Base-by-base conservation (phyloP, 2,797 vertebrate genomes). In the Novumbra hubbsi region DNA sequence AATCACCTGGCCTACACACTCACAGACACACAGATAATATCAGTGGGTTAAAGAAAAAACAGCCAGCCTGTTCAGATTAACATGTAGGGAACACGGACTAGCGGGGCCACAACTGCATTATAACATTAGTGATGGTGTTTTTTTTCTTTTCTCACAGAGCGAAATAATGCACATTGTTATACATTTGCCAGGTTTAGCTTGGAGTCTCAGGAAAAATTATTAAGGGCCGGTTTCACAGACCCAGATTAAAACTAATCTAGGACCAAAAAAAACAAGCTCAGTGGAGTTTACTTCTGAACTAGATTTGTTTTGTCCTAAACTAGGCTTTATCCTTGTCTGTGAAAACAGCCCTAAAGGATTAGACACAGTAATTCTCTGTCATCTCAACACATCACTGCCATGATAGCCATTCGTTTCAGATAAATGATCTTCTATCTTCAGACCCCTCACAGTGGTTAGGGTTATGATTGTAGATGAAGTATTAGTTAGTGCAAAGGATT, bases 1-100 rank as follows among this genome's bases (percentile, higher is more conserved):
- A 50, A 78, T 76, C 63, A 65, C 63, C 66, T 68, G 34, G 34
- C 24, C 12, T 9, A 17, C n/a, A 30, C 24, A 9, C 9, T 1
- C 65, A 14, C 9, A 24, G 1, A 48, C 3, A 8, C 3, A 7
- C 62, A 68, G n/a, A n/a, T n/a, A n/a, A n/a, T n/a, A n/a, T 50
- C 17, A 9, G n/a, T 60, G 21, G 14, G 24, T 30, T 64, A 14
- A 5, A 64, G 28, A 27, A 16, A 27, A 16, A 30, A 64, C 27
- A 64, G 27, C 62, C 62, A 28, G 28, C 28, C 28, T 57, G 52
- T 28, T 64, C 5, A 64, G 27, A 64, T 64, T 19, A 16, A 64
- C 62, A 30, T 16, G 14, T 64, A 30, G 15, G 27, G 5, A 30
- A 2, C 5, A 17, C 14, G 1, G 12, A 64, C 52, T n/a, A 57